Percentiles rank a stretch among this genome's conserved stretches.
These are phyloP conservation scores for Acanthurus leucopareius DNA, from an alignment of 2,797 vertebrate species.

Conservation along the genomic window DNA sequence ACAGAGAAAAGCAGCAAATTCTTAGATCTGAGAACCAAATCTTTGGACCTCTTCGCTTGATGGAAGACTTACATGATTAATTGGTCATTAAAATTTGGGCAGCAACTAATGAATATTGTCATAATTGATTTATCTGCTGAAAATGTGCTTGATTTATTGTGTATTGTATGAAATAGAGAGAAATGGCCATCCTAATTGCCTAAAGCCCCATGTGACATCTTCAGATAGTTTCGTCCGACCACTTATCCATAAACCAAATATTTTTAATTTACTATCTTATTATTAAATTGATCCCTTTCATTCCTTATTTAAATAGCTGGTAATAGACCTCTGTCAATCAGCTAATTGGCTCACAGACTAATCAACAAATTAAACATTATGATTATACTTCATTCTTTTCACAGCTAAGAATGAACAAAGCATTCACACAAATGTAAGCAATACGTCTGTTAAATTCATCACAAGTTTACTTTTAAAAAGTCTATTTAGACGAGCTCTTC, in stretches of 20 bases:
- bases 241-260: background rate
- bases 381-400: too few relatives aligned
- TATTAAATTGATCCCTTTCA: background rate
- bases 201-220: background rate
- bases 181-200: background rate
- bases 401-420: too few relatives aligned
- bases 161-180: background rate
- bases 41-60: background rate
- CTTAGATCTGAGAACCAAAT: background rate
- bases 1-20: background rate
- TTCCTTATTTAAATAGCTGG: background rate
- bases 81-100: background rate
- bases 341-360: background rate
- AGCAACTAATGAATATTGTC: background rate
- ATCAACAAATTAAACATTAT: background rate
- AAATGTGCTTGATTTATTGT: slow-evolving; percentile 10
- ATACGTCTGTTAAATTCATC: slow-evolving; percentile 2
- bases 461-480: background rate
- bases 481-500: background rate
- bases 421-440: background rate
- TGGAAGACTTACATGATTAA: slow-evolving; percentile 9
- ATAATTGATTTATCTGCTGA: slow-evolving; percentile 4
- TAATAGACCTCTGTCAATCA: background rate
- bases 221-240: background rate
- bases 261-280: background rate